Evolutionary conservation across 2,113 vertebrate genomes (phyloP).

Genomic region (Onychostruthus taczanowskii): DNA sequence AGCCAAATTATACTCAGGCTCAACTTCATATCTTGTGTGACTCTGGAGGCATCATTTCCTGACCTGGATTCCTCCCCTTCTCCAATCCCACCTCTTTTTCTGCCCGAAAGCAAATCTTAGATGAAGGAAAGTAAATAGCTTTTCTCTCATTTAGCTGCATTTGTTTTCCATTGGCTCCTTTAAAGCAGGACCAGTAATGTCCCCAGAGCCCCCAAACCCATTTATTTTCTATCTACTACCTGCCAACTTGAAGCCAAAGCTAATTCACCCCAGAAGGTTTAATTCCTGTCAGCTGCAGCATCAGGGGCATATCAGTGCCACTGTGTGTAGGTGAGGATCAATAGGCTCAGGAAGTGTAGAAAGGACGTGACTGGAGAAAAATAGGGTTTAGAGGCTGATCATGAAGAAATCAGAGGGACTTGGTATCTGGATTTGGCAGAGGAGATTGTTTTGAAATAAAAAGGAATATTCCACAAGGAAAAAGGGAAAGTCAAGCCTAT

Average conservation of each 20-base stretch:
- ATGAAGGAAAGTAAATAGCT: constrained; percentile 38
- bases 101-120: constrained; percentile 25
- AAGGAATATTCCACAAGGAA: not conserved
- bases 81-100: not conserved
- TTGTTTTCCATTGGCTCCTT: constrained; percentile 19
- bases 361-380: not conserved
- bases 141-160: constrained; percentile 40
- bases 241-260: constrained; percentile 4
- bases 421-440: not conserved
- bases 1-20: constrained; percentile 41
- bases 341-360: not conserved
- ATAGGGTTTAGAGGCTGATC: not conserved
- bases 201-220: constrained; percentile 39
- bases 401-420: not conserved
- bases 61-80: constrained; percentile 16
- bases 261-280: constrained; percentile 57
- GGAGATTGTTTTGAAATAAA: not conserved
- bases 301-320: not conserved
- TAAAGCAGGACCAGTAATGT: not conserved
- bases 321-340: constrained; percentile 4
- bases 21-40: not conserved
- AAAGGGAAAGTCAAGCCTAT: not conserved
- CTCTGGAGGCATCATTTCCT: not conserved
- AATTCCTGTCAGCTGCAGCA: not conserved
- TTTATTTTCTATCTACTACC: constrained; percentile 55